Evolutionary conservation across 2,888 invertebrate genomes (phyloP).

Genomic region (Drosophila nr. perissopoda): DNA sequence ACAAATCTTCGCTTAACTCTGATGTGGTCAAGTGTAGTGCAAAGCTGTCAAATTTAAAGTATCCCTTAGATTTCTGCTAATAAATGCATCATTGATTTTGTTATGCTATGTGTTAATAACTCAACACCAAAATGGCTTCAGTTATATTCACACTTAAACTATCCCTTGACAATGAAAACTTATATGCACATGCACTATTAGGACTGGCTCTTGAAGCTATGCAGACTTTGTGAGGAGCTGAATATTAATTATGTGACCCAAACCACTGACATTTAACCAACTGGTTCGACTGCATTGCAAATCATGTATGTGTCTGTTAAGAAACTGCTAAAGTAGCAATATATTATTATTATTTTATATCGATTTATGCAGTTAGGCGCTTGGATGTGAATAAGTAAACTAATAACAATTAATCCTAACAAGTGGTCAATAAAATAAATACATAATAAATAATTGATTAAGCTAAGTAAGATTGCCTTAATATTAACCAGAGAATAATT

Average conservation of each 20-base stretch:
- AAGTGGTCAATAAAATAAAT: conserved; percentile 6
- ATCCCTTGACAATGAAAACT: conserved; percentile 72
- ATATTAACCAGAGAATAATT: background rate
- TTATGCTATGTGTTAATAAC: background rate
- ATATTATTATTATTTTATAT: conserved; percentile 6
- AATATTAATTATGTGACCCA: conserved; percentile 59
- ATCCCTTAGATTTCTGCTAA: conserved; percentile 7
- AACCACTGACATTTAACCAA: conserved; percentile 75
- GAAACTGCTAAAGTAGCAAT: conserved; percentile 5
- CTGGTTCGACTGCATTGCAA: conserved; percentile 58
- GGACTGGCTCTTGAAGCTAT: conserved; percentile 4
- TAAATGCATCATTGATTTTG: background rate
- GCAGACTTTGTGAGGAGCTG: conserved; percentile 34
- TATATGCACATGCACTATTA: conserved; percentile 1
- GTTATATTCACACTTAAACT: conserved; percentile 7
- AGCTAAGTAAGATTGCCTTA: background rate
- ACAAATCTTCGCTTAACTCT: background rate
- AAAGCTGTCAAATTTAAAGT: background rate
- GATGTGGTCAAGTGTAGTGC: background rate
- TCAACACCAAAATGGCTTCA: background rate
- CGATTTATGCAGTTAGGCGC: background rate
- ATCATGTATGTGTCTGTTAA: background rate
- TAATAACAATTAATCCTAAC: background rate
- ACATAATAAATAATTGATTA: background rate
- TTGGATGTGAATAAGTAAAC: conserved; percentile 13